phyloP scores from a whole-genome alignment of 2,113 vertebrate genomes.

The Athene cunicularia region DNA sequence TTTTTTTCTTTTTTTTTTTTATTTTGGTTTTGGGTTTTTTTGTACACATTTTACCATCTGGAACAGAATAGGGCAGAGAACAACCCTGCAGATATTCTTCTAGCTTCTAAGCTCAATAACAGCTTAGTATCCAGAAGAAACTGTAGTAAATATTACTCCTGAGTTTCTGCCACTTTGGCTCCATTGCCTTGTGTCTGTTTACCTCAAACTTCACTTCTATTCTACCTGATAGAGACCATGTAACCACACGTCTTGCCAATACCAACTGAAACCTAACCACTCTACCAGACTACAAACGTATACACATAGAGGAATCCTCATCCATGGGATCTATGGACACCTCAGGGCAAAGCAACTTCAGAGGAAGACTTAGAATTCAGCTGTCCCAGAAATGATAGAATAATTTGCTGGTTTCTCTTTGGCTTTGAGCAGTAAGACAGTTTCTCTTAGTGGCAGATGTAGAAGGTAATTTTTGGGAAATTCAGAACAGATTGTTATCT shows the following conservation, averaged over 20 bases:
- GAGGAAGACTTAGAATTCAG: background rate
- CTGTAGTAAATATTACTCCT: background rate
- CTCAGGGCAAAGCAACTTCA: background rate
- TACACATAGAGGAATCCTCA: rapidly evolving
- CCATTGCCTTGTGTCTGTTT: background rate
- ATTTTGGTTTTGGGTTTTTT: background rate
- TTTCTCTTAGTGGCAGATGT: background rate
- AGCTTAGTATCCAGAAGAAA: background rate
- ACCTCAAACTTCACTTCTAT: background rate
- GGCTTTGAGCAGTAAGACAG: background rate
- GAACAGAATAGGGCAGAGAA: background rate
- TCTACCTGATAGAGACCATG: background rate
- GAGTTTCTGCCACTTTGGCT: background rate
- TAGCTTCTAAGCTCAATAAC: background rate
- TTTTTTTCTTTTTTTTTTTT: no score
- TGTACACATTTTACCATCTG: background rate
- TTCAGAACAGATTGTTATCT: background rate
- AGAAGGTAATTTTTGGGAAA: background rate
- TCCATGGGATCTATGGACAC: background rate
- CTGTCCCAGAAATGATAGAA: background rate
- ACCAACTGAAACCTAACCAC: background rate
- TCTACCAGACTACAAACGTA: background rate
- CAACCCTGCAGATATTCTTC: background rate
- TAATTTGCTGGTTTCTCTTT: background rate
- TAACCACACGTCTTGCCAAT: background rate